Evolutionary conservation across 1,140 invertebrate species (phyloP).

Genomic region (Bombus confusus): DNA sequence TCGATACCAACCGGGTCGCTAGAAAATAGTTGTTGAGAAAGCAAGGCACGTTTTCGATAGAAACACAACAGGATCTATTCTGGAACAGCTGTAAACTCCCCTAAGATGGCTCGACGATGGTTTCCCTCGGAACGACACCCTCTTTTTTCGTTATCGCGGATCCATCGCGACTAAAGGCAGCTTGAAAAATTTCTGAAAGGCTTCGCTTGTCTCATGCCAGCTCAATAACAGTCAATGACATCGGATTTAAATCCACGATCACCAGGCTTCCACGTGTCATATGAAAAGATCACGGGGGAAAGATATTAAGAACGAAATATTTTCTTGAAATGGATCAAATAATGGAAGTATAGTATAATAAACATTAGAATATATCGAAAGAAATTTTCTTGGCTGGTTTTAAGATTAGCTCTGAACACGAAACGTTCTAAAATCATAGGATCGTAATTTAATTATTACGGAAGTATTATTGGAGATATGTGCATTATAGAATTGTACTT

Average conservation of each 20-base stretch:
- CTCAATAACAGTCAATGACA: background rate
- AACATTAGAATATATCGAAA: background rate
- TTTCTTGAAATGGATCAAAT: background rate
- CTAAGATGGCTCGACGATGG: background rate
- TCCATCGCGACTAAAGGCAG: conserved; percentile 2
- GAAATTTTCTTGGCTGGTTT: background rate
- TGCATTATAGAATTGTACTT: background rate
- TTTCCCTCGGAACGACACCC: background rate
- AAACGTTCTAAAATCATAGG: background rate
- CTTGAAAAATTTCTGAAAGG: background rate
- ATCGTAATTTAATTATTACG: background rate
- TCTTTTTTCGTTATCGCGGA: conserved; percentile 30
- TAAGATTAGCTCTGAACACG: background rate
- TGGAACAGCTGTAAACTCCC: background rate
- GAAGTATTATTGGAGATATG: background rate
- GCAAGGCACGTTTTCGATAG: background rate
- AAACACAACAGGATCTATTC: background rate
- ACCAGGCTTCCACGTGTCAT: background rate
- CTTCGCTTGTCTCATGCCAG: conserved; percentile 15
- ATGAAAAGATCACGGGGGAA: background rate
- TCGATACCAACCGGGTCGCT: background rate
- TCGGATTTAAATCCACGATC: background rate
- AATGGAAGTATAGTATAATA: background rate
- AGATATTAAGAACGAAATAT: background rate
- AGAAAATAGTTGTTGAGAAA: background rate